These are phyloP conservation scores for Lepidurus couesii DNA, from an alignment of 1,140 invertebrate genomes.

Conservation along the genomic window DNA sequence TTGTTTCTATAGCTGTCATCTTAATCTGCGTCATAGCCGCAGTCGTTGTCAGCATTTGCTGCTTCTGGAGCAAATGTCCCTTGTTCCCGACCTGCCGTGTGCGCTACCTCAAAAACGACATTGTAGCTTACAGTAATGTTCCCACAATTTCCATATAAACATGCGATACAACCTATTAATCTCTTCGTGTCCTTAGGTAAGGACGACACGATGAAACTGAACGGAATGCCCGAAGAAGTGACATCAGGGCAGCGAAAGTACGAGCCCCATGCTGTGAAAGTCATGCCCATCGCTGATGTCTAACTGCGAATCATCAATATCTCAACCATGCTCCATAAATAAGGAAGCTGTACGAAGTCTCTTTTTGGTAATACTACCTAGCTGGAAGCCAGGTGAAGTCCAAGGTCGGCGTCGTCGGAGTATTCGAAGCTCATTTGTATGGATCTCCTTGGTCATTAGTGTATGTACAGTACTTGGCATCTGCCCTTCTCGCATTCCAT, in stretches of 20 bases:
- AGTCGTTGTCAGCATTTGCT: constrained; percentile 40
- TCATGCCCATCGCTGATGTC: constrained; percentile 28
- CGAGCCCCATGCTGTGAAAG: constrained; percentile 29
- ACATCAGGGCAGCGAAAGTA: constrained; percentile 26
- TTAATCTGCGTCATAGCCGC: constrained; percentile 37
- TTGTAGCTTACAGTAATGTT: constrained; percentile 40
- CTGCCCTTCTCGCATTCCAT: background rate
- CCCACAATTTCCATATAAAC: background rate
- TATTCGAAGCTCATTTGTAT: background rate
- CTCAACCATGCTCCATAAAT: background rate
- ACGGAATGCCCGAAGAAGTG: constrained; percentile 28
- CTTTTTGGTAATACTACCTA: background rate
- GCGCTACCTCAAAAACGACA: constrained; percentile 38
- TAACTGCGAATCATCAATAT: background rate
- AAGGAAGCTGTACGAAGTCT: background rate
- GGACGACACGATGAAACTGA: constrained; percentile 32
- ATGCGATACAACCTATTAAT: background rate
- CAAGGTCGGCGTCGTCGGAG: background rate
- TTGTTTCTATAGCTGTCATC: constrained; percentile 39
- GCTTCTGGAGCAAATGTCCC: constrained; percentile 42
- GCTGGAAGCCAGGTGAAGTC: background rate
- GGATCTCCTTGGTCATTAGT: background rate
- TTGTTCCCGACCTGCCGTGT: constrained; percentile 40
- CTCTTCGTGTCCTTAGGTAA: constrained; percentile 25
- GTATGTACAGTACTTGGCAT: background rate